These are phyloP conservation scores for Arenicola marina DNA, from an alignment of 2,888 invertebrate species.

Conservation along the genomic window DNA sequence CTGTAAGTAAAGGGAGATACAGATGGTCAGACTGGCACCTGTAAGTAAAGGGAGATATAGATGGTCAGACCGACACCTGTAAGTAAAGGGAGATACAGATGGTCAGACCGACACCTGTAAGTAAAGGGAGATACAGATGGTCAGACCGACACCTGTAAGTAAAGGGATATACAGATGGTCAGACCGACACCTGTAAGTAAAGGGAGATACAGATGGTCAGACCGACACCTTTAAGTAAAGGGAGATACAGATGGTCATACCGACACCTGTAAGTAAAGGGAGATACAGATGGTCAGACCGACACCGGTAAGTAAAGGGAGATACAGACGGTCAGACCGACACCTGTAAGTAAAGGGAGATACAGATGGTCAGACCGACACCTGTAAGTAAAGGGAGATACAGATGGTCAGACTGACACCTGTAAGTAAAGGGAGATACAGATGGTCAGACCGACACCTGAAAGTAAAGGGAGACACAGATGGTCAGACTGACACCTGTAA, in stretches of 20 bases:
- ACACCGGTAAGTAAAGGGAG: slow-evolving; percentile 47
- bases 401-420: slow-evolving; percentile 42
- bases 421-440: background rate
- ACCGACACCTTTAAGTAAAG: no score
- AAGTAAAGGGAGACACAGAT: slow-evolving; percentile 45
- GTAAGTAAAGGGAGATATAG: background rate
- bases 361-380: no score
- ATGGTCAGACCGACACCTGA: no score
- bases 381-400: slow-evolving; percentile 48
- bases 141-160: no score
- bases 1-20: slow-evolving; percentile 48
- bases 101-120: slow-evolving; percentile 41
- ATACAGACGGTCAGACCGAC: slow-evolving; percentile 43
- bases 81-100: slow-evolving; percentile 45
- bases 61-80: no score
- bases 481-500: slow-evolving; percentile 41
- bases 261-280: slow-evolving; percentile 33
- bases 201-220: no score
- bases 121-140: background rate
- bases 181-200: slow-evolving; percentile 38
- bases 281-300: no score
- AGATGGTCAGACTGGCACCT: slow-evolving; percentile 42
- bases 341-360: slow-evolving; percentile 28
- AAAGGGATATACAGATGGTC: slow-evolving; percentile 45
- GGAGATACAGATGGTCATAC: slow-evolving; percentile 43